Evolutionary conservation across 2,113 vertebrate genomes (phyloP).

Genomic region (Tetraodon nigroviridis): DNA sequence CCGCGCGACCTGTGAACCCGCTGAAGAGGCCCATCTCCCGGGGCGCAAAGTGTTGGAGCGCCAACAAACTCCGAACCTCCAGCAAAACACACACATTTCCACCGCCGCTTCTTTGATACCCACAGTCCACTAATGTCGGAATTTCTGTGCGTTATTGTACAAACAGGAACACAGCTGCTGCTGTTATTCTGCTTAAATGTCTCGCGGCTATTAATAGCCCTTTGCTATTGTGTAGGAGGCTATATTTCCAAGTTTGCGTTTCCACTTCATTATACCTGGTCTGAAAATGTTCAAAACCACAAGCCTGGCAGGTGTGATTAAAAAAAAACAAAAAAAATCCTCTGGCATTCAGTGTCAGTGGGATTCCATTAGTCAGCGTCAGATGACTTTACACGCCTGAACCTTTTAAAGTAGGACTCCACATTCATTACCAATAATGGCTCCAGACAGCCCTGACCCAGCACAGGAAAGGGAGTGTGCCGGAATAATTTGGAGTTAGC

Average conservation of each 20-base stretch:
- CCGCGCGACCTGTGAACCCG: conserved; percentile 70
- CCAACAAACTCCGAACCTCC: conserved; percentile 60
- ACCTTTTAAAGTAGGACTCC: conserved; percentile 81
- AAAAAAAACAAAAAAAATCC: conserved; percentile 65
- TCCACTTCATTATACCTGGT: conserved; percentile 66
- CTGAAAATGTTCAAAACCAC: conserved; percentile 63
- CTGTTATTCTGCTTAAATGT: conserved; percentile 25
- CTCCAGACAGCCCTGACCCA: conserved; percentile 76
- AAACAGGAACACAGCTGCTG: conserved; percentile 17
- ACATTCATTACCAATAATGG: conserved; percentile 82
- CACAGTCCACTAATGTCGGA: conserved; percentile 9
- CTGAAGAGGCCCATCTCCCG: conserved; percentile 74
- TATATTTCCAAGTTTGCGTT: conserved; percentile 68
- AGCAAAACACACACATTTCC: conserved; percentile 25
- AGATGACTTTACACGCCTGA: conserved; percentile 78
- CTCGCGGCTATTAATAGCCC: conserved; percentile 55
- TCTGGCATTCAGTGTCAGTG: conserved; percentile 67
- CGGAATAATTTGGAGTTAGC: conserved; percentile 78
- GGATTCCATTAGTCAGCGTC: conserved; percentile 80
- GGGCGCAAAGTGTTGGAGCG: conserved; percentile 67
- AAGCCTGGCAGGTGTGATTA: conserved; percentile 61
- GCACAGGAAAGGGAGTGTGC: conserved; percentile 68
- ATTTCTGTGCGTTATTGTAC: not conserved
- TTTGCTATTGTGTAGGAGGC: conserved; percentile 50
- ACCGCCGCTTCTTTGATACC: conserved; percentile 26